Conservation (phyloP, 2,888 invertebrate genomes). For the Nephrotoma appendiculata region DNA sequence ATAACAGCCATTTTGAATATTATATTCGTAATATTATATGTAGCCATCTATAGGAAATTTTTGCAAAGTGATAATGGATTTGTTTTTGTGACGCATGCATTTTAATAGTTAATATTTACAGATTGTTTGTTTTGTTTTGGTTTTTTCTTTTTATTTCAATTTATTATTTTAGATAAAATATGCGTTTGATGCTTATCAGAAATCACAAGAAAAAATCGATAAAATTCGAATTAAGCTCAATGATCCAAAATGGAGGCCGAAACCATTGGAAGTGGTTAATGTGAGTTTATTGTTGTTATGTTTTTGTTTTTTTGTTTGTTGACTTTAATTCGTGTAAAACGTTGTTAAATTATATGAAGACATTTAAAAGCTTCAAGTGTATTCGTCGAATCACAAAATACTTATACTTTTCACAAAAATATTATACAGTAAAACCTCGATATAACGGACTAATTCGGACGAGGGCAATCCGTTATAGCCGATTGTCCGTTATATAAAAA, state of each 20-base stretch:
- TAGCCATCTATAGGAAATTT: background rate
- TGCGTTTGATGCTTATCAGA: constrained; percentile 49
- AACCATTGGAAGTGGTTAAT: constrained; percentile 51
- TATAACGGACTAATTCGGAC: no score
- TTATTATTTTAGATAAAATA: constrained; percentile 45
- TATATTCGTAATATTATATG: background rate
- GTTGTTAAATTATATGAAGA: background rate
- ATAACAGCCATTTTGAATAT: background rate
- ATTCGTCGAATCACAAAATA: no score
- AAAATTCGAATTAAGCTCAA: constrained; percentile 40
- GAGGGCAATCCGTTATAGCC: no score
- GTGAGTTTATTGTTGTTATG: constrained; percentile 33
- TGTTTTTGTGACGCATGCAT: background rate
- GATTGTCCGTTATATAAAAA: no score
- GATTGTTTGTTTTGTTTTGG: background rate
- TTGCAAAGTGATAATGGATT: background rate
- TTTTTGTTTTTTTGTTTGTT: background rate
- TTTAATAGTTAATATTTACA: background rate
- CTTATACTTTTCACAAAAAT: no score
- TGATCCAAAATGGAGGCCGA: constrained; percentile 44
- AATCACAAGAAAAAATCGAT: constrained; percentile 41
- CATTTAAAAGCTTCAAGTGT: no score
- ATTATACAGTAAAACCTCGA: no score
- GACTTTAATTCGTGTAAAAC: background rate
- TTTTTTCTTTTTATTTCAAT: background rate